Percentiles rank a stretch among this genome's conserved stretches.
Evolutionary conservation across 2,113 vertebrate species (phyloP).

Genomic region (Brachypteracias leptosomus): DNA sequence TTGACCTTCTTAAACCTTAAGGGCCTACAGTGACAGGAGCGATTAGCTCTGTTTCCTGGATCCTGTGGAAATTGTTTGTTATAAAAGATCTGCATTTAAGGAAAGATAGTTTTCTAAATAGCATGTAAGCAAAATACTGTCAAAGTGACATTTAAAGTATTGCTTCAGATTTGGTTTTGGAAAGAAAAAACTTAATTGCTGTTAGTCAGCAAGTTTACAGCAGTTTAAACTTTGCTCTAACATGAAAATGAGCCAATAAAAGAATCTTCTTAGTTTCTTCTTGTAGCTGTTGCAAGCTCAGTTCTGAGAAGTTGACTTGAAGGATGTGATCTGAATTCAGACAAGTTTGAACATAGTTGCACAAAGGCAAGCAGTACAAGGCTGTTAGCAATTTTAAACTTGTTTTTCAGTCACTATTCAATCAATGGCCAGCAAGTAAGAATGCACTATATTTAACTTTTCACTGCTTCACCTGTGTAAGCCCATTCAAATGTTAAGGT

Average conservation of each 20-base stretch:
- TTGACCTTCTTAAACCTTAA: not conserved
- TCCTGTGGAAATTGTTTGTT: not conserved
- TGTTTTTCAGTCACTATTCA: not conserved
- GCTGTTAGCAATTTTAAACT: not conserved
- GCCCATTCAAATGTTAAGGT: not conserved
- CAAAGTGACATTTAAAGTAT: not conserved
- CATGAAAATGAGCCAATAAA: not conserved
- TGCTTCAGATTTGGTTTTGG: not conserved
- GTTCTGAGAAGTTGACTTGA: not conserved
- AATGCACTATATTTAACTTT: not conserved
- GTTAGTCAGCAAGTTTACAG: not conserved
- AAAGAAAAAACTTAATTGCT: not conserved
- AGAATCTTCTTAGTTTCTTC: not conserved
- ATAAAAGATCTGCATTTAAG: not conserved
- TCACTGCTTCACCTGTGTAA: not conserved
- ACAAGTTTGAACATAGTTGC: not conserved
- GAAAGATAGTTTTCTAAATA: not conserved
- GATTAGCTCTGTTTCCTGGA: not conserved
- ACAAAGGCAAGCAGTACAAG: not conserved
- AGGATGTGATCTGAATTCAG: not conserved
- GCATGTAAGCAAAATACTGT: not conserved
- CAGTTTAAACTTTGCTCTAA: not conserved
- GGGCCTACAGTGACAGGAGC: not conserved
- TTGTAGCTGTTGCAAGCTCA: not conserved
- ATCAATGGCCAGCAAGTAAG: not conserved